Conservation (phyloP, 1,140 invertebrate species). For the Anoplophora glabripennis region DNA sequence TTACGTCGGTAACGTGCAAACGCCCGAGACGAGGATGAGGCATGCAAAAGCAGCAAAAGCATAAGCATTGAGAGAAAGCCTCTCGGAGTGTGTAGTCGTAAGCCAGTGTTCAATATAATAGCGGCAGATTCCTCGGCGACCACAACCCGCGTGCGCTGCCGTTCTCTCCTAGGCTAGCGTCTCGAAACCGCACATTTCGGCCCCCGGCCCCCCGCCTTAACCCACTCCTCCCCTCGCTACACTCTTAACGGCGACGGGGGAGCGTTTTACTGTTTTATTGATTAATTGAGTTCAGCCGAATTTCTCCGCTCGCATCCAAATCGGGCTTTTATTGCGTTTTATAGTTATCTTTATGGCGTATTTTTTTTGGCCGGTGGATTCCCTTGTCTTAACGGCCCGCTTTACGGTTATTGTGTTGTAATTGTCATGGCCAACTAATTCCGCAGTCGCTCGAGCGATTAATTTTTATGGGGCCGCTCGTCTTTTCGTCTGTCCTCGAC, state of each 20-base stretch:
- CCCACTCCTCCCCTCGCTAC: slow-evolving; percentile 39
- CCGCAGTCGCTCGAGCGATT: slow-evolving; percentile 24
- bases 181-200: slow-evolving; percentile 50
- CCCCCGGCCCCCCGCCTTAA: slow-evolving; percentile 38
- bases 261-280: slow-evolving; percentile 51
- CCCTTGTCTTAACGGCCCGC: slow-evolving; percentile 17
- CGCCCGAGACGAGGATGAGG: neutral
- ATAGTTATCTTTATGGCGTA: slow-evolving; percentile 44
- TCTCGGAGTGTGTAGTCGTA: slow-evolving; percentile 1
- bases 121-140: slow-evolving; percentile 49
- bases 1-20: neutral
- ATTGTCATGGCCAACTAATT: slow-evolving; percentile 35
- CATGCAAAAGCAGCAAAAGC: slow-evolving; percentile 3
- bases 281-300: slow-evolving; percentile 50
- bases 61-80: slow-evolving; percentile 6
- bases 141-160: slow-evolving; percentile 45
- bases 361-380: slow-evolving; percentile 29
- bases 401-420: slow-evolving; percentile 27
- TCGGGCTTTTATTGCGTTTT: slow-evolving; percentile 49
- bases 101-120: slow-evolving; percentile 49
- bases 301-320: slow-evolving; percentile 45
- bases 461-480: slow-evolving; percentile 29
- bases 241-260: slow-evolving; percentile 48
- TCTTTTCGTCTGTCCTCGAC: neutral
- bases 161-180: slow-evolving; percentile 46